Evolutionary conservation across 2,113 vertebrate genomes (phyloP).

Genomic region (Otolemur garnettii): DNA sequence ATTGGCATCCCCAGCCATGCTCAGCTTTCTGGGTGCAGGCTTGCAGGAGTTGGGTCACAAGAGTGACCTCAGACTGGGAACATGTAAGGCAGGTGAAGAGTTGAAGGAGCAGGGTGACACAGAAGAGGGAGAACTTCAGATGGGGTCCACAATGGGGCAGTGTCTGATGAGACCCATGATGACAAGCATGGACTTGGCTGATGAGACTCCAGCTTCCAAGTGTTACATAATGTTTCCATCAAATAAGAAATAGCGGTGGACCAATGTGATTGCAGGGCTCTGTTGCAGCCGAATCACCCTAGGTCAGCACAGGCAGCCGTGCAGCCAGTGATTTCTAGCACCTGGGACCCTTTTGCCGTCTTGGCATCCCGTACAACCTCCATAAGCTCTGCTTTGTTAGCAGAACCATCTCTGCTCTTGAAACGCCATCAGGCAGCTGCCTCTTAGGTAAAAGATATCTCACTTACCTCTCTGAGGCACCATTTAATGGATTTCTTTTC

Average conservation of each 20-base stretch:
- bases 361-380: not conserved
- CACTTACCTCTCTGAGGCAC: not conserved
- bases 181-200: fast-evolving
- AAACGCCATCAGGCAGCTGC: not conserved
- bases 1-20: not conserved
- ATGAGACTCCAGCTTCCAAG: not conserved
- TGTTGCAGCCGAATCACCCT: not conserved
- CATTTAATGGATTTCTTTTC: too few relatives aligned
- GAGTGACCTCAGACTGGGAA: not conserved
- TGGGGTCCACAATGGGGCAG: fast-evolving
- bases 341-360: not conserved
- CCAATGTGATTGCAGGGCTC: not conserved
- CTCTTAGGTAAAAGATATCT: not conserved
- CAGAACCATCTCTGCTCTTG: not conserved
- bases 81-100: not conserved
- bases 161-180: not conserved
- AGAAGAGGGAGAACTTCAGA: not conserved
- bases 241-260: not conserved
- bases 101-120: not conserved
- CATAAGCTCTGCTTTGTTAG: not conserved
- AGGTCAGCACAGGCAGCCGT: not conserved
- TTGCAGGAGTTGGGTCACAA: not conserved
- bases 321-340: not conserved
- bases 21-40: not conserved
- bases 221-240: not conserved